Evolutionary conservation across 2,113 vertebrate genomes (phyloP).

Genomic region (Lasiurus cinereus): DNA sequence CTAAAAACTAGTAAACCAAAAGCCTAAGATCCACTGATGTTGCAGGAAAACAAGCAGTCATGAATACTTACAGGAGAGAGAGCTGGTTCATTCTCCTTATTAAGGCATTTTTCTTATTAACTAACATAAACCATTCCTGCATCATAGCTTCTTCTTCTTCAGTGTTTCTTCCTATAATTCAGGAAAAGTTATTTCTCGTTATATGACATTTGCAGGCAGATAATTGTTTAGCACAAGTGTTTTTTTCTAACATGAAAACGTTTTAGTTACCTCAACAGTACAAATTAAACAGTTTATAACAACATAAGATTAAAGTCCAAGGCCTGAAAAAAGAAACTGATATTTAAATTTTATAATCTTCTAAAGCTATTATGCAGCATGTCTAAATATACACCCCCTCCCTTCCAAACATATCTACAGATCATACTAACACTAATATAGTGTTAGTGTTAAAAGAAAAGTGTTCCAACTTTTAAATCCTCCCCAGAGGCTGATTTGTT

Average conservation of each 20-base stretch:
- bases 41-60: slow-evolving; percentile 43
- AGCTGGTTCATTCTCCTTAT: slow-evolving; percentile 99
- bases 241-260: slow-evolving; percentile 2
- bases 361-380: slow-evolving; percentile 50
- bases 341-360: slow-evolving; percentile 55
- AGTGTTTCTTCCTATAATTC: slow-evolving; percentile 95
- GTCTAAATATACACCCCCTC: background rate
- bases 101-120: slow-evolving; percentile 99
- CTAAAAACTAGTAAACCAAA: slow-evolving; percentile 51
- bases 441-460: slow-evolving; percentile 45
- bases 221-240: background rate
- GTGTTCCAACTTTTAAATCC: slow-evolving; percentile 72
- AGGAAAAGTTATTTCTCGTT: slow-evolving; percentile 60
- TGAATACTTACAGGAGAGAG: slow-evolving; percentile 95
- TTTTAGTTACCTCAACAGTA: slow-evolving; percentile 11
- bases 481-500: slow-evolving; percentile 70
- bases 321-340: slow-evolving; percentile 16
- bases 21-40: background rate
- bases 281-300: slow-evolving; percentile 60
- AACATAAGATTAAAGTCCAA: background rate
- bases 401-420: slow-evolving; percentile 41
- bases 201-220: background rate
- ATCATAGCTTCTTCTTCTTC: slow-evolving; percentile 99
- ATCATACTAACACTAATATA: slow-evolving; percentile 73
- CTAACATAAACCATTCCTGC: slow-evolving; percentile 99